These are phyloP conservation scores for Nannoperca australis DNA, from an alignment of 2,797 vertebrate species.

Conservation along the genomic window DNA sequence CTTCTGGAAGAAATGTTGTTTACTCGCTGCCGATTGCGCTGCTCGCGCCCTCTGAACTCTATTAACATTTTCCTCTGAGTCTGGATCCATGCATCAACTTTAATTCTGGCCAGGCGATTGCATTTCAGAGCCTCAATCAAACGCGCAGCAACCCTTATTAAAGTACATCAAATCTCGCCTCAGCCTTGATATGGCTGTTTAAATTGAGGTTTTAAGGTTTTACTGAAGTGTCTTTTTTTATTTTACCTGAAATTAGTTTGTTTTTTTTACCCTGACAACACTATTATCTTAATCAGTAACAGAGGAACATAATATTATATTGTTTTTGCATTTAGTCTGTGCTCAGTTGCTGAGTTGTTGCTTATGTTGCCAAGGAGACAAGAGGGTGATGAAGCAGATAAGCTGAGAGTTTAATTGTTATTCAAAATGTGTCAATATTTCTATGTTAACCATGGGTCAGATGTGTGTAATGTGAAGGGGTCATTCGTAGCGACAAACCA, in stretches of 20 bases:
- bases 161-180: background rate
- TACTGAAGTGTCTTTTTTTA: background rate
- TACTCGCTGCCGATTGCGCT: slow-evolving; percentile 62
- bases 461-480: background rate
- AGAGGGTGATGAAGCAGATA: background rate
- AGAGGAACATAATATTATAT: background rate
- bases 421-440: background rate
- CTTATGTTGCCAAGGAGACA: background rate
- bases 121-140: slow-evolving; percentile 46
- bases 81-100: slow-evolving; percentile 42
- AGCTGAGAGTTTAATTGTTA: too few species aligned
- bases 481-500: background rate
- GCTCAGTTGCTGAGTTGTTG: background rate
- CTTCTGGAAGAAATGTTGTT: slow-evolving; percentile 71
- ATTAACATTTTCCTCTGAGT: slow-evolving; percentile 63
- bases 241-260: slow-evolving; percentile 3
- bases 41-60: slow-evolving; percentile 63
- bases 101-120: slow-evolving; percentile 57
- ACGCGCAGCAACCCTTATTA: slow-evolving; percentile 20
- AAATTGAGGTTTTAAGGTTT: background rate
- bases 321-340: background rate
- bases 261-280: background rate
- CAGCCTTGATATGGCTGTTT: background rate
- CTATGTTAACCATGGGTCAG: background rate
- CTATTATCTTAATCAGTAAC: background rate